phyloP scores from a whole-genome alignment of 2,797 vertebrate genomes.

The Brachymystax lenok region DNA sequence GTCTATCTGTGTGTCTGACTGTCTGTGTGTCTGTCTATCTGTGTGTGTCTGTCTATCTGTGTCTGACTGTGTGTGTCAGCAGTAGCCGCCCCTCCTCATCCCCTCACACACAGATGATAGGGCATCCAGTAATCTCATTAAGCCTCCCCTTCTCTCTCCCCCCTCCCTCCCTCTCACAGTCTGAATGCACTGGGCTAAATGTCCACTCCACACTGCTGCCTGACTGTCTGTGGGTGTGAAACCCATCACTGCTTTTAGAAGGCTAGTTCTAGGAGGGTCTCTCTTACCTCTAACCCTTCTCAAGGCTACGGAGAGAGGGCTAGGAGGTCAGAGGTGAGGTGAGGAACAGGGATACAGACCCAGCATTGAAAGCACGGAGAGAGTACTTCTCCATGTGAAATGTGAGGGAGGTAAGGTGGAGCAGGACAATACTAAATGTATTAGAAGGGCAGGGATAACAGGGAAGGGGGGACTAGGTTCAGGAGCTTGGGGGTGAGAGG shows the following conservation, averaged over 20 bases:
- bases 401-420: too few species aligned
- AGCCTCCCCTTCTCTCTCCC: slow-evolving; percentile 13
- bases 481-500: neutral
- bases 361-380: neutral
- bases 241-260: too few species aligned
- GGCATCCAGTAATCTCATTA: slow-evolving; percentile 42
- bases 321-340: neutral
- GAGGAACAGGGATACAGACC: neutral
- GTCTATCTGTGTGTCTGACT: too few species aligned
- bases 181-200: neutral
- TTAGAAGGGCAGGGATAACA: neutral
- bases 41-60: too few species aligned
- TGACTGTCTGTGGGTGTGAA: neutral
- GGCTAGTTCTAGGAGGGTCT: too few species aligned
- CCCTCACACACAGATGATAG: slow-evolving; percentile 22
- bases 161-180: too few species aligned
- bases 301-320: neutral
- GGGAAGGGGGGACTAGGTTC: too few species aligned
- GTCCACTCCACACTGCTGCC: neutral
- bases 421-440: too few species aligned
- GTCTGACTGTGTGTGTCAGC: slow-evolving; percentile 14
- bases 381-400: neutral
- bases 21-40: too few species aligned
- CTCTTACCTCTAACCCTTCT: neutral
- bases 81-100: neutral